Conservation (phyloP, 2,888 invertebrate genomes). For the Meiosimyza platycephala region DNA sequence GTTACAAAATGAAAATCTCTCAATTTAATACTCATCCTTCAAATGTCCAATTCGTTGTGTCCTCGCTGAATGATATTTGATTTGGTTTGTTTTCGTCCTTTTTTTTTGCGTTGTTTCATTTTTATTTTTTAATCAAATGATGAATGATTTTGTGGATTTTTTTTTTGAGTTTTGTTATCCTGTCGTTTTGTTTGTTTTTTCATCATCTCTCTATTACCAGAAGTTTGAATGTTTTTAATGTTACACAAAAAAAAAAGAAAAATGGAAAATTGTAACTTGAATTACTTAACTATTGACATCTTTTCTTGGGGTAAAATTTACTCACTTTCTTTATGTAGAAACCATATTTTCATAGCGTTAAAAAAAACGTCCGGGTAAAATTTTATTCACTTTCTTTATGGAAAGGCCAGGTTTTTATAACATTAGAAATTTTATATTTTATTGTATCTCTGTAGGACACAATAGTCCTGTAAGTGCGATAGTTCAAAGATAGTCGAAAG, state of each 20-base stretch:
- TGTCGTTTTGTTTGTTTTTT: constrained; percentile 1
- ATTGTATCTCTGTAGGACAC: too few relatives aligned
- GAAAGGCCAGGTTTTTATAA: too few relatives aligned
- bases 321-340: too few relatives aligned
- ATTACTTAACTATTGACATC: too few relatives aligned
- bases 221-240: neutral
- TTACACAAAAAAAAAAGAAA: neutral
- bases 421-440: too few relatives aligned
- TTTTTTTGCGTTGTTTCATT: constrained; percentile 7
- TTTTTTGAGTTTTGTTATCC: constrained; percentile 41
- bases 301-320: neutral
- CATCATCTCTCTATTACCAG: neutral
- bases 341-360: too few relatives aligned
- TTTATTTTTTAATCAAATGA: constrained; percentile 43
- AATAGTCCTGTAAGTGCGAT: too few relatives aligned
- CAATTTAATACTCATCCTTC: constrained; percentile 14
- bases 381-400: too few relatives aligned
- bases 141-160: constrained; percentile 41
- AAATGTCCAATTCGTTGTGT: neutral
- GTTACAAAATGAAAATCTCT: constrained; percentile 29
- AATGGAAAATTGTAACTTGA: too few relatives aligned
- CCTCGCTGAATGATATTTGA: neutral
- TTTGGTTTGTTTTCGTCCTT: constrained; percentile 8
- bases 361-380: too few relatives aligned
- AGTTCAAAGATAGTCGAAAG: too few relatives aligned